Evolutionary conservation across 2,113 vertebrate species (phyloP), one percentile per base, ranked within the genome.

Genomic region (Sorex araneus): DNA sequence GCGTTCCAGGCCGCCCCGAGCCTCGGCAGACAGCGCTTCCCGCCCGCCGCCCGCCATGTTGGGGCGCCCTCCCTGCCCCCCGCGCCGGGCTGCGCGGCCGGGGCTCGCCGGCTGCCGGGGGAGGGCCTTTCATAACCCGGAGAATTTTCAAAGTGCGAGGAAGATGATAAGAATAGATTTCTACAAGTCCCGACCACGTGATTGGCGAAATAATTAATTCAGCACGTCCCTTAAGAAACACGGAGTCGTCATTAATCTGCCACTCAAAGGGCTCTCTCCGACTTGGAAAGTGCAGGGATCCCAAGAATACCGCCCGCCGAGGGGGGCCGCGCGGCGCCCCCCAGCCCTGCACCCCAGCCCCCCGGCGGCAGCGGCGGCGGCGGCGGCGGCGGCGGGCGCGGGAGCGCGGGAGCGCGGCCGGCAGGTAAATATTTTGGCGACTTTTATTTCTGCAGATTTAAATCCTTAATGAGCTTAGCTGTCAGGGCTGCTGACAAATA

Each of bases 191-290:
- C 97, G 98, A 99, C 98, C 99, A 99, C 99, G 99, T 99, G 99
- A 99, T 99, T 99, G 98, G 98, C 98, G 99, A 99, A 99, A 99
- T 99, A 99, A 99, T 99, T 99, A 99, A 99, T 99, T 99, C 99
- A 99, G 99, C 99, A 99, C 99, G 99, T 99, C 99, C 99, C 99
- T 99, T 99, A 99, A 98, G 99, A 99, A 99, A 99, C 99, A 99
- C 98, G 98, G 99, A 99, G 98, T 99, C 99, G 99, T 99, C 99
- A 99, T 99, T 99, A 99, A 99, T 99, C 99, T 99, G 99, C 98
- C 98, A 98, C 98, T 98, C 98, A 98, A 98, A 99, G 99, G 99
- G 99, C 99, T 99, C 99, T 99, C 99, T 99, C 99, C 99, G 99
- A 99, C 99, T 99, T 99, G 99, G 99, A 99, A 99, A 99, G 99